Evolutionary conservation across 2,797 vertebrate species (phyloP).

Genomic region (Gadopsis bispinosus): DNA sequence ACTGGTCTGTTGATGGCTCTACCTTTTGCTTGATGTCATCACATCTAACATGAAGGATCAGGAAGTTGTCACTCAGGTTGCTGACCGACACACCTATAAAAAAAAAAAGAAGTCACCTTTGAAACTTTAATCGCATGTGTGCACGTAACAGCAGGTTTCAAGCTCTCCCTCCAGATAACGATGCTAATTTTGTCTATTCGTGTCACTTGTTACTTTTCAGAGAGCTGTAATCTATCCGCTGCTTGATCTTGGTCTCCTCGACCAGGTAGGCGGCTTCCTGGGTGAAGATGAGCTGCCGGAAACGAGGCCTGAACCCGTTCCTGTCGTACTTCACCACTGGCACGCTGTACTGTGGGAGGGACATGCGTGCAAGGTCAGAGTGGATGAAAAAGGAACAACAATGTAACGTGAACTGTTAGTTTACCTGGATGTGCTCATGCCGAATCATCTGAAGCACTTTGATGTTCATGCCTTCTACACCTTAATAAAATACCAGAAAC

Average conservation of each 20-base stretch:
- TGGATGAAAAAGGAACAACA: neutral
- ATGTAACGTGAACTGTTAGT: neutral
- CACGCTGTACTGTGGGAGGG: constrained; percentile 87
- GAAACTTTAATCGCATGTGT: neutral
- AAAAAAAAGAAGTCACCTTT: neutral
- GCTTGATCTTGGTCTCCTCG: constrained; percentile 93
- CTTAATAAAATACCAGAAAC: constrained; percentile 70
- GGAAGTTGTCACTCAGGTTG: constrained; percentile 90
- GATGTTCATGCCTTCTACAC: constrained; percentile 86
- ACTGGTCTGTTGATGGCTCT: neutral
- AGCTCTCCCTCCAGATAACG: neutral
- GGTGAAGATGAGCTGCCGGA: constrained; percentile 91
- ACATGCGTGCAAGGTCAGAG: constrained; percentile 14
- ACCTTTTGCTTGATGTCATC: constrained; percentile 93
- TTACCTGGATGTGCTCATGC: constrained; percentile 91
- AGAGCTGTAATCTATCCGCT: constrained; percentile 89
- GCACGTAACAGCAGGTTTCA: neutral
- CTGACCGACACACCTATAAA: constrained; percentile 92
- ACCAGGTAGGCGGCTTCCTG: constrained; percentile 89
- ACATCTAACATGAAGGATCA: constrained; percentile 91
- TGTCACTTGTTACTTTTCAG: constrained; percentile 86
- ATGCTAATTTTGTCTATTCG: neutral
- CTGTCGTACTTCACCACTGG: constrained; percentile 94
- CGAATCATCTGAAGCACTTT: constrained; percentile 91
- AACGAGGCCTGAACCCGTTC: constrained; percentile 91